Evolutionary conservation across 2,797 vertebrate genomes (phyloP).

Genomic region (Craterocephalus amniculus): DNA sequence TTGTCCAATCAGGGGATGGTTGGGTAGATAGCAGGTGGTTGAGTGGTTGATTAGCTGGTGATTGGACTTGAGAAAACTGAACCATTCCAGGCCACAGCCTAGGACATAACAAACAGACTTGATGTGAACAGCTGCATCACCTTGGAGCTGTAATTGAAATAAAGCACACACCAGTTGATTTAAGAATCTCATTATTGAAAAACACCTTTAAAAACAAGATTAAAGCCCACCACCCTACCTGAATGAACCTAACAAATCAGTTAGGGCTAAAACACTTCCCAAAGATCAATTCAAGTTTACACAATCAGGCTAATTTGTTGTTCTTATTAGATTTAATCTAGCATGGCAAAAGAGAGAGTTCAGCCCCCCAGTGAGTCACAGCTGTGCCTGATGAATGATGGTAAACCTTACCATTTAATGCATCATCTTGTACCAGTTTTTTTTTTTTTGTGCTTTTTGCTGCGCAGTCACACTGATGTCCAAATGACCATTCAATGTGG

Average conservation of each 20-base stretch:
- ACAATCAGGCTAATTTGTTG: not conserved
- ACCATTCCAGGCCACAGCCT: too few relatives aligned
- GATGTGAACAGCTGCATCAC: not conserved
- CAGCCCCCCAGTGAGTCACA: not conserved
- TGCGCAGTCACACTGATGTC: not conserved
- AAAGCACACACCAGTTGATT: not conserved
- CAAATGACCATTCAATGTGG: not conserved
- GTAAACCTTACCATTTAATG: not conserved
- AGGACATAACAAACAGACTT: not conserved
- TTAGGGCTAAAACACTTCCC: not conserved
- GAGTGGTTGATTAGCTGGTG: too few relatives aligned
- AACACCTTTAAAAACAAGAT: not conserved
- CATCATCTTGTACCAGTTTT: not conserved
- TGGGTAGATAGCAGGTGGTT: too few relatives aligned
- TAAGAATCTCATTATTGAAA: not conserved
- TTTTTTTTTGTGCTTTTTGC: not conserved
- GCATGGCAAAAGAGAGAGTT: not conserved
- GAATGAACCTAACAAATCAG: not conserved
- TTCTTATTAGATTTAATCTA: not conserved
- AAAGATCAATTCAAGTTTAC: constrained; percentile 2
- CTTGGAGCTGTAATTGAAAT: not conserved
- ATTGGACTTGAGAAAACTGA: too few relatives aligned
- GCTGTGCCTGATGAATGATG: not conserved
- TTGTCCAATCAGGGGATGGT: too few relatives aligned
- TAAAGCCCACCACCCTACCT: not conserved